Evolutionary conservation across 1,140 invertebrate genomes (phyloP), one percentile per base, ranked within the genome.

Genomic region (Drosophila pruinosa): DNA sequence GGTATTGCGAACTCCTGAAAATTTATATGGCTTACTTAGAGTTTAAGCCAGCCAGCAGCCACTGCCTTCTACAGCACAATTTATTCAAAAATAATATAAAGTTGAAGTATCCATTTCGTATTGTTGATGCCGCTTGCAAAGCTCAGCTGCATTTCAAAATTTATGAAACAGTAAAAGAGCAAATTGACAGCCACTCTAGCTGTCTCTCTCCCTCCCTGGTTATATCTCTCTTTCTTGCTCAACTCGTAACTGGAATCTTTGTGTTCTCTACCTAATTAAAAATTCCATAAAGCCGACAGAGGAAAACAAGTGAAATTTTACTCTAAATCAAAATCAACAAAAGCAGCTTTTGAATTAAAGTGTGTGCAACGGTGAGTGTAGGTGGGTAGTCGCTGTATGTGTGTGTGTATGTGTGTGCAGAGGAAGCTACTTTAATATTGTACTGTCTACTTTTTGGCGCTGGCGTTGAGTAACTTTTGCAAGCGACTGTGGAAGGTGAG

Each of bases 241-340:
- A 14, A 15, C 41, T 57, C 15, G 4, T 41, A 61, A 21, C 39
- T 31, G 28, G 36, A 54, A 54, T 62, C 41, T 69, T 45, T 65
- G 38, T 47, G 38, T 57, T 62, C 56, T 61, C 71, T 59, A 41
- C 36, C 63, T 85, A 85, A 85, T 85, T 86, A 86, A 85, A 85
- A 85, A 78, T 85, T 74, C 69, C 73, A 80, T 86, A 81, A 86
- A 81, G 64, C 41, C 43, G 48, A 31, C 63, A 61, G 63, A 59
- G 65, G 15, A 26, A 53, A 67, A 53, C 54, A 47, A 58, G 54
- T 7, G 24, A 48, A 72, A 53, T 58, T 36, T 24, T 34, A 26
- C 43, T 65, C 61, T 65, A 71, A 52, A 71, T 71, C 53, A 71
- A 57, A 71, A 71, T 31, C 50, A 65, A 71, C 68, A 71, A 57